phyloP scores from a whole-genome alignment of 2,113 vertebrate species.

The Dunckerocampus dactyliophorus region DNA sequence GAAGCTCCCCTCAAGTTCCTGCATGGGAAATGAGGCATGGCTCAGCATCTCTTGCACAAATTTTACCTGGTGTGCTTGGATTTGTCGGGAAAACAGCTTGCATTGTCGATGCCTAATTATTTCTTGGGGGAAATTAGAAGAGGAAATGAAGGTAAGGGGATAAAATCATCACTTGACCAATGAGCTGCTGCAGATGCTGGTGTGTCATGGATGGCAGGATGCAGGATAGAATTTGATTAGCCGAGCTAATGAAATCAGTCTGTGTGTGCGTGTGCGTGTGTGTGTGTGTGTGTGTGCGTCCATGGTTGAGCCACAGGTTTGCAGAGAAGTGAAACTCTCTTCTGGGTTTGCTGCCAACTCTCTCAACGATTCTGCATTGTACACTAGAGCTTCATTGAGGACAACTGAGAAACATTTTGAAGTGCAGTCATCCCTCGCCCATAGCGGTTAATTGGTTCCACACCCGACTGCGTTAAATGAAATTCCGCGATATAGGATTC shows the following conservation, averaged over 20 bases:
- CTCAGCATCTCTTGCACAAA: slow-evolving; percentile 6
- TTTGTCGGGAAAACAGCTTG: neutral
- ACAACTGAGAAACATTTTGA: no score
- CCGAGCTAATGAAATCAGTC: slow-evolving; percentile 49
- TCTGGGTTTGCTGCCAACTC: slow-evolving; percentile 26
- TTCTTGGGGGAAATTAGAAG: neutral
- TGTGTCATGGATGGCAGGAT: slow-evolving; percentile 19
- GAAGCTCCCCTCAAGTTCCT: no score
- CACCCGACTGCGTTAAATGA: no score
- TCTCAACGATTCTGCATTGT: slow-evolving; percentile 40
- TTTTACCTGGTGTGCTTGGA: neutral
- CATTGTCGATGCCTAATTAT: neutral
- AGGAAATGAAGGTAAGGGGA: neutral
- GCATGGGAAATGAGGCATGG: neutral
- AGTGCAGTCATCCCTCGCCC: no score
- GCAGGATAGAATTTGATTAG: slow-evolving; percentile 41
- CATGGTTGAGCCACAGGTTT: slow-evolving; percentile 15
- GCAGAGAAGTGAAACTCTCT: slow-evolving; percentile 20
- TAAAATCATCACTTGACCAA: slow-evolving; percentile 8
- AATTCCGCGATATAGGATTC: no score
- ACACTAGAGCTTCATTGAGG: no score
- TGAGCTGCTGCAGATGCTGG: slow-evolving; percentile 14
- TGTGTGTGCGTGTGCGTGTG: slow-evolving; percentile 3
- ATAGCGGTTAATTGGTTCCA: no score
- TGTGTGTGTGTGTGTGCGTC: slow-evolving; percentile 1